These are phyloP conservation scores for Sussaba pulchella DNA, from an alignment of 2,888 invertebrate species.

Conservation along the genomic window DNA sequence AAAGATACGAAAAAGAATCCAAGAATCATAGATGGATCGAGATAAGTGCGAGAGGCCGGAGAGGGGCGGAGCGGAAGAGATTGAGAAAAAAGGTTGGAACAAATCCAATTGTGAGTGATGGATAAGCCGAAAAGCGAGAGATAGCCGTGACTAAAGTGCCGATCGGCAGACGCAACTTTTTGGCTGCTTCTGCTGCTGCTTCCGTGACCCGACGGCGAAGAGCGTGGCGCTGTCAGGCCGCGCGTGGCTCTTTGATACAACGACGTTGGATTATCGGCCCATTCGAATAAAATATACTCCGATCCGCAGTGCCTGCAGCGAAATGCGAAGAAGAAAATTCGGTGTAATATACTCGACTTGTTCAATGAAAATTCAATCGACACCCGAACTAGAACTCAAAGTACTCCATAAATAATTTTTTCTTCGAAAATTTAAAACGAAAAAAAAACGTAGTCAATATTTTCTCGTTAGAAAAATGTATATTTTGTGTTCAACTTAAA, in stretches of 20 bases:
- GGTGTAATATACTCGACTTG: too few relatives aligned
- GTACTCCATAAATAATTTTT: not conserved
- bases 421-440: too few relatives aligned
- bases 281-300: constrained; percentile 39
- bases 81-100: constrained; percentile 64
- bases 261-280: constrained; percentile 33
- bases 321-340: not conserved
- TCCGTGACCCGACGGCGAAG: constrained; percentile 27
- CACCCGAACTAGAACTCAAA: not conserved
- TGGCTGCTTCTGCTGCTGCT: constrained; percentile 45
- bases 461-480: too few relatives aligned
- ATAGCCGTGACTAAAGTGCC: constrained; percentile 74
- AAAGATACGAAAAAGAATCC: too few relatives aligned
- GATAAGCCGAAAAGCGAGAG: constrained; percentile 77
- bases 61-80: constrained; percentile 2
- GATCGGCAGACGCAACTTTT: constrained; percentile 54
- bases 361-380: too few relatives aligned
- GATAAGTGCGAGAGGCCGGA: constrained; percentile 10
- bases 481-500: too few relatives aligned
- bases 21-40: not conserved
- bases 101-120: constrained; percentile 77
- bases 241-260: constrained; percentile 13
- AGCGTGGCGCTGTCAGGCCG: constrained; percentile 22
- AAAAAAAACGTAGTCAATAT: too few relatives aligned
- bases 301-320: not conserved